Evolutionary conservation across 2,113 vertebrate genomes (phyloP).

Genomic region (Antigone vipio): DNA sequence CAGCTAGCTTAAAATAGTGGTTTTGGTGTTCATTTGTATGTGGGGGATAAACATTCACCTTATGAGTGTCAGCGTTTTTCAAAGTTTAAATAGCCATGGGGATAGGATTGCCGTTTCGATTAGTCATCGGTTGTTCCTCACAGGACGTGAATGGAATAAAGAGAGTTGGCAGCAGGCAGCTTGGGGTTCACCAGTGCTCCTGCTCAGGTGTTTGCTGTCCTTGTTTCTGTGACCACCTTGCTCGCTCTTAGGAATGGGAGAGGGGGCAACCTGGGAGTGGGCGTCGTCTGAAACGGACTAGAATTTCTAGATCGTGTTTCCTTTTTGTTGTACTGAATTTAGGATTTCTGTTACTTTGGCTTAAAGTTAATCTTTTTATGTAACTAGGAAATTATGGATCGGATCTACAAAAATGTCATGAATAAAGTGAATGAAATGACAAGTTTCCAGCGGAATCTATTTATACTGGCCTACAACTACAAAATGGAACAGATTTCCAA

Average conservation of each 20-base stretch:
- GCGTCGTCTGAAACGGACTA: background rate
- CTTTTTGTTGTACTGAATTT: background rate
- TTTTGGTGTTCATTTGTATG: background rate
- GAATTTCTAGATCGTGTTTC: background rate
- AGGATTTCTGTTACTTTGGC: background rate
- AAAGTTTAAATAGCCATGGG: background rate
- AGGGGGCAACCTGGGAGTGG: background rate
- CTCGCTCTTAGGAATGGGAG: background rate
- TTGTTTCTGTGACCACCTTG: background rate
- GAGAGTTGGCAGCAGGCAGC: background rate
- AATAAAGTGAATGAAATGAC: constrained; percentile 92
- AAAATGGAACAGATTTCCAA: constrained; percentile 93
- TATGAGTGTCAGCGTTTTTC: background rate
- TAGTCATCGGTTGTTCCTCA: background rate
- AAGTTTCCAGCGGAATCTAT: constrained; percentile 84
- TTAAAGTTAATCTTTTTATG: background rate
- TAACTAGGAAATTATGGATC: constrained; percentile 94
- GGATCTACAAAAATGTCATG: constrained; percentile 96
- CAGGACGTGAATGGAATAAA: background rate
- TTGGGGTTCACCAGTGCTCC: background rate
- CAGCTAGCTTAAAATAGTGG: background rate
- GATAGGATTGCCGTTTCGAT: background rate
- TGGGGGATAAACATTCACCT: background rate
- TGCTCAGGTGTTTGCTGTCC: background rate
- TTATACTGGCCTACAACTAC: constrained; percentile 94